Percentiles rank a stretch among this genome's conserved stretches.
Conservation (phyloP, 2,888 invertebrate species). For the Aleiodes leptofemur region DNA sequence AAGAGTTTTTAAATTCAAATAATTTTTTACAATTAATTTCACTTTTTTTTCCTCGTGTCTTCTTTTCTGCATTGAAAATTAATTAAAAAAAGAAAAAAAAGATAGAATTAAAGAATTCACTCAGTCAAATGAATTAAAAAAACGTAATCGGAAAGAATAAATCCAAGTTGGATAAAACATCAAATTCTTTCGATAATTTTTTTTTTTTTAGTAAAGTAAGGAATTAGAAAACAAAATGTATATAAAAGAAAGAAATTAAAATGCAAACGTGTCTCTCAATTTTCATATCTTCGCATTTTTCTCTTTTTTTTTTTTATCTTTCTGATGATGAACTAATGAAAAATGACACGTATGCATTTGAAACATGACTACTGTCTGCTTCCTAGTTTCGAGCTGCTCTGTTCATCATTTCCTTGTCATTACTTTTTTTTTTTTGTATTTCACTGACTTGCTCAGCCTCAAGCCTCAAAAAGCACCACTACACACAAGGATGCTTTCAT, state of each 20-base stretch:
- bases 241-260: conserved; percentile 53
- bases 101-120: not conserved
- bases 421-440: conserved; percentile 37
- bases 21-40: not conserved
- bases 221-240: conserved; percentile 36
- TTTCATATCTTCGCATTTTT: conserved; percentile 3
- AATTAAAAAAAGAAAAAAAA: conserved; percentile 15
- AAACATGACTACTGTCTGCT: conserved; percentile 14
- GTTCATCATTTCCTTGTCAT: conserved; percentile 20
- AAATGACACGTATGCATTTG: not conserved
- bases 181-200: not conserved
- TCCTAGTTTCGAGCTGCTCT: conserved; percentile 44
- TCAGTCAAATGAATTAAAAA: conserved; percentile 28
- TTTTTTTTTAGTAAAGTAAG: not conserved
- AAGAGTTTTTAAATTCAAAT: not conserved
- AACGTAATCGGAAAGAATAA: conserved; percentile 16
- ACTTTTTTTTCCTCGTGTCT: not conserved
- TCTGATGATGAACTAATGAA: conserved; percentile 9
- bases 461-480: conserved; percentile 35
- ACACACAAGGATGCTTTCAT: conserved; percentile 36
- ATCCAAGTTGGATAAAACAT: not conserved
- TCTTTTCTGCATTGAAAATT: not conserved
- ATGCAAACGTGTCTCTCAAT: not conserved
- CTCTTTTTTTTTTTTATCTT: not conserved
- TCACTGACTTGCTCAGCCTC: conserved; percentile 47